A percentile compares a stretch with the other conserved stretches of the same genome.
phyloP scores from a whole-genome alignment of 1,140 invertebrate genomes.

The Zaprionus davidi region DNA sequence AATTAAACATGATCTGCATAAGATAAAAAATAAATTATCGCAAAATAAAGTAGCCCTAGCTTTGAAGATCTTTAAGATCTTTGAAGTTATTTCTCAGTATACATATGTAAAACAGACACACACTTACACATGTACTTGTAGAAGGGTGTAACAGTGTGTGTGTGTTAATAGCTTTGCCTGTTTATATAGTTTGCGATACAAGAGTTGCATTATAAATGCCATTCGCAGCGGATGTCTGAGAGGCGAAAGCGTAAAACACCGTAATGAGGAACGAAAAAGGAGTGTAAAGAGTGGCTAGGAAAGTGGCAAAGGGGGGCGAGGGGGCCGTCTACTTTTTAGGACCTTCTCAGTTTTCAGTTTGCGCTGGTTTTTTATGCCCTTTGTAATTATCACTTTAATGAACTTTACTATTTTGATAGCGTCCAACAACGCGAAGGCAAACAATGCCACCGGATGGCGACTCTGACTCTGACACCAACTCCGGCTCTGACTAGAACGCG shows the following conservation, averaged over 20 bases:
- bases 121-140: neutral
- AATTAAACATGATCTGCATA: neutral
- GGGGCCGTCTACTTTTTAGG: neutral
- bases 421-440: conserved; percentile 37
- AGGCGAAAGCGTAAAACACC: neutral
- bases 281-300: neutral
- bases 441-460: conserved; percentile 37
- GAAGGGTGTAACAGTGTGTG: neutral
- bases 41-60: neutral
- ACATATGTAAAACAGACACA: neutral
- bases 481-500: neutral
- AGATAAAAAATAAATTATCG: neutral
- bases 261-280: neutral
- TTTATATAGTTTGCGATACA: conserved; percentile 9
- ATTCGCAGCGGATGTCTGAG: neutral
- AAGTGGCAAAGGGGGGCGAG: neutral
- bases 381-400: conserved; percentile 82
- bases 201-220: conserved; percentile 17
- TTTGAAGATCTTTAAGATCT: neutral
- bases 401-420: conserved; percentile 77
- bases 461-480: neutral
- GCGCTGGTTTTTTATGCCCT: conserved; percentile 56
- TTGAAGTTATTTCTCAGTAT: neutral
- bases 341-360: conserved; percentile 26
- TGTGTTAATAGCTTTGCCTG: neutral